Conservation (phyloP, 2,113 vertebrate species). For the Gulo gulo region DNA sequence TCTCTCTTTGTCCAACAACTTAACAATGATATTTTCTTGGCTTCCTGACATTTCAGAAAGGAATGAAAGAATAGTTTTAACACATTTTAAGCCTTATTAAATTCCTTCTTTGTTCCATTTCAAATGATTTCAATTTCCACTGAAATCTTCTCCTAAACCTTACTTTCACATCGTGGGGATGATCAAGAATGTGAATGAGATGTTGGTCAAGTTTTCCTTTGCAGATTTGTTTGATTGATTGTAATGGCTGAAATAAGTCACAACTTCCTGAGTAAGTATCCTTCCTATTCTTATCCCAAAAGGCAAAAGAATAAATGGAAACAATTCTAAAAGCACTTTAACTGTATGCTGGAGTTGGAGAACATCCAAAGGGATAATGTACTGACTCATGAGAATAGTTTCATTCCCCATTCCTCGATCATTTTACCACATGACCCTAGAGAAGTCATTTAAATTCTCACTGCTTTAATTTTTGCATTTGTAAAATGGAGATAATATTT, state of each 20-base stretch:
- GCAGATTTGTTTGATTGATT: not conserved
- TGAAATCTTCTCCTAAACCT: not conserved
- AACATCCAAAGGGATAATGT: not conserved
- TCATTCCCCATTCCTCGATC: not conserved
- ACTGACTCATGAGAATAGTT: not conserved
- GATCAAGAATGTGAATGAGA: not conserved
- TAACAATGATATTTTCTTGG: not conserved
- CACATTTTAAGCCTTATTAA: not conserved
- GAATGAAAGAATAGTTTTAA: not conserved
- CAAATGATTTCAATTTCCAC: not conserved
- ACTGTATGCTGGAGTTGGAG: not conserved
- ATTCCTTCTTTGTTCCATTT: not conserved
- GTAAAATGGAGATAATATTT: constrained; percentile 16
- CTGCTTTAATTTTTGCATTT: constrained; percentile 36
- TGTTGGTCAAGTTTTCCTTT: not conserved
- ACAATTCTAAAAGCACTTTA: not conserved
- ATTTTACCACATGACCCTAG: not conserved
- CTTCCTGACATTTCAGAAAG: not conserved
- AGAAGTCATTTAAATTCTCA: constrained; percentile 8
- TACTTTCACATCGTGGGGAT: not conserved
- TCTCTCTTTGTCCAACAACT: not conserved
- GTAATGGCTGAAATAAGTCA: not conserved
- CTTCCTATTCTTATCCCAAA: not conserved
- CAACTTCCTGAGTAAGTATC: not conserved
- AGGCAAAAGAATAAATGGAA: not conserved